Base-by-base conservation (phyloP, 2,113 vertebrate species). In the Nymphicus hollandicus region DNA sequence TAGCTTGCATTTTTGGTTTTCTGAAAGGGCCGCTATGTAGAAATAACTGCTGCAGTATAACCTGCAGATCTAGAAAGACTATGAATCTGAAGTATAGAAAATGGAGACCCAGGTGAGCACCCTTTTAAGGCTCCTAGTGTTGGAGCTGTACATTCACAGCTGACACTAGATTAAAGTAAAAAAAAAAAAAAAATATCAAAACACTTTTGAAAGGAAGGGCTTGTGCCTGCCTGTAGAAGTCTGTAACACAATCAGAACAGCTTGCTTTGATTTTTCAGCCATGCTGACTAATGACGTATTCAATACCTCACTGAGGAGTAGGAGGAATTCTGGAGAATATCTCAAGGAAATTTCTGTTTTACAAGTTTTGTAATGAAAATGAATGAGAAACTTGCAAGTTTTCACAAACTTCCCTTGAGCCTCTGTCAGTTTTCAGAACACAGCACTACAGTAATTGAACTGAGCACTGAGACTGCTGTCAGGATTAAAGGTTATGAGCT, bases 401-500 rank as follows among this genome's bases (percentile, higher is more conserved):
- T 98, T 93, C 37, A 56, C 92, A 92, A 97, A 87, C 89, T 94
- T 94, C 66, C 76, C 41, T 72, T 44, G 76, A 97, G 81, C 39
- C 35, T 83, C 82, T 92, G 66, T 76, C 84, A 33, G 88, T 91
- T 96, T 96, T 97, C 83, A 88, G 61, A 43, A 77, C 85, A 91
- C 88, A 96, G 69, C 18, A 70, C 39, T 70, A n/a, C 15, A 92
- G 74, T 94, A 95, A 96, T 90, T 96, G 95, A 95, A 88, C 37
- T 69, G 81, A 92, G 77, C 35, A 60, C 24, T 0, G 65, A 96
- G 95, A 96, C 5, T 96, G 96, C 95, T 95, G 93, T 85, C 68
- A 74, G 79, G 95, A 93, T 96, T 90, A 97, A 95, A 98, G 93
- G 91, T 97, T 97, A 95, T 93, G 96, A 97, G 86, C 84, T 96